Base-by-base conservation (phyloP, 2,113 vertebrate species). In the Platysteira castanea region DNA sequence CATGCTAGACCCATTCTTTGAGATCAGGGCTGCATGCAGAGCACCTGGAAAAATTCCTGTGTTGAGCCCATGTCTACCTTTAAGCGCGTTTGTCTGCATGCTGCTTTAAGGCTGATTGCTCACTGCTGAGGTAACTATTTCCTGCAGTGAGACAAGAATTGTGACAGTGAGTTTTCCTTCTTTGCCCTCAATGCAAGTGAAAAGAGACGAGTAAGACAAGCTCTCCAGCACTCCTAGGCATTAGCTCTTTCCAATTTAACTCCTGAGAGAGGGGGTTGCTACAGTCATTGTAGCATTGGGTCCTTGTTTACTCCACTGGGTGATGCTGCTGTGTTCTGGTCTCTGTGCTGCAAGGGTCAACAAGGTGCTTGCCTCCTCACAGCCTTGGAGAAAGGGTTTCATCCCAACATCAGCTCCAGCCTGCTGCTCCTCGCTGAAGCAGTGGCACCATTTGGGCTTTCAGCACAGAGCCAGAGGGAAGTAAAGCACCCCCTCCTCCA, bases 121-220 rank as follows among this genome's bases (percentile, higher is more conserved):
- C 53, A 30, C 57, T 61, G 92, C 69, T 75, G 81, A 39, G 64
- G 83, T 49, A 93, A 73, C 50, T 80, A 75, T 44, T 78, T 90
- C 71, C 88, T 81, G 88, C 88, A 90, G 47, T 23, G 81, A 90
- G 68, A 91, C 61, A 70, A 79, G 85, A 96, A 94, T 47, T 77
- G 59, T 50, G 67, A 90, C 71, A 50, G 69, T 30, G 39, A 86
- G 69, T 86, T 89, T 84, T 89, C 39, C 56, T 67, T 85, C 83
- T 57, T 86, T 61, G 41, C 79, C 39, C 27, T 84, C 23, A 47
- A 16, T 19, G 35, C 39, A 90, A 56, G 68, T 74, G 60, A 56
- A 39, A 80, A 59, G 33, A 94, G 70, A 79, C 30, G 42, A 50
- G 30, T 44, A 89, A 77, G 70, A 89, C 3, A 6, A 87, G 49